Base-by-base conservation (phyloP, 2,113 vertebrate species). In the Anoura caudifer region DNA sequence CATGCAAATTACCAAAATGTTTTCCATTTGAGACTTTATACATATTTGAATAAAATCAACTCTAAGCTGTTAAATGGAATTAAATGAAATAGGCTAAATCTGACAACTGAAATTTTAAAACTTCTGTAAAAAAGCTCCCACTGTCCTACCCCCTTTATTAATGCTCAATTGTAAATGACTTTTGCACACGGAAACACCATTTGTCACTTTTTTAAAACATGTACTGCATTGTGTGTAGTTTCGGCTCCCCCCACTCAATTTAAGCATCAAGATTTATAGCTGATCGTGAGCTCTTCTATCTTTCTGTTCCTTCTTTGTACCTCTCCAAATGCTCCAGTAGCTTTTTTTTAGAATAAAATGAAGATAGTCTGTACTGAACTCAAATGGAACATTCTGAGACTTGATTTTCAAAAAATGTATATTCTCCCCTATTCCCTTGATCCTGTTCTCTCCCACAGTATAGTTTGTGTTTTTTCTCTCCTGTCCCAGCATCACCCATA, bases 201-300 rank as follows among this genome's bases (percentile, higher is more conserved):
- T 98, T 98, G 97, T 98, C 98, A 98, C 96, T 77, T 95, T 96
- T 95, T 83, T 86, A 88, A 96, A 98, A 98, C 98, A 98, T 98
- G 97, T 97, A 91, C 96, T 4, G 56, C 96, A 95, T 97, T 97
- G 87, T 98, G 97, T 88, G 82, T 98, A 98, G 95, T 97, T 96
- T 98, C 97, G 96, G 98, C 96, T 91, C 86, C 92, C 98, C 97
- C 93, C 77, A 97, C 97, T 97, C 98, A 98, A 97, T 98, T 98
- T 98, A 98, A 98, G 85, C 97, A 97, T 94, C 94, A 97, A 98
- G 98, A 98, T 98, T 98, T 98, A 98, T 98, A 97, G 98, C 98
- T 98, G 94, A 81, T 98, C 88, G 85, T 98, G 97, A 97, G 98
- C 90, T 90, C 92, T 90, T 98, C 97, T 98, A 72, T 98, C 98